phyloP scores from a whole-genome alignment of 2,888 invertebrate species.

The Crioceris asparagi region DNA sequence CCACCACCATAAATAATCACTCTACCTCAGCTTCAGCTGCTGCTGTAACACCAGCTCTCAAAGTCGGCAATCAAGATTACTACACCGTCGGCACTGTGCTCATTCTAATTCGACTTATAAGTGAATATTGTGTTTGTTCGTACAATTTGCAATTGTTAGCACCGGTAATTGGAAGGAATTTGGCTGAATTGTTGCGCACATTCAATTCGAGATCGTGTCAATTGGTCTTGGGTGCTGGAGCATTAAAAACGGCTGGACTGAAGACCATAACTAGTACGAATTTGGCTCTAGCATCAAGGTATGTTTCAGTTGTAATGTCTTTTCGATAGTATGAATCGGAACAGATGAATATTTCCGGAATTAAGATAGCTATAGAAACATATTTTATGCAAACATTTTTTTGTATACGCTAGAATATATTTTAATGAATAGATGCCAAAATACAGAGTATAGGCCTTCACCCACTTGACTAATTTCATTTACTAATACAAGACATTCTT shows the following conservation, averaged over 20 bases:
- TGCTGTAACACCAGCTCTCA: conserved; percentile 42
- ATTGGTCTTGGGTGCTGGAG: conserved; percentile 91
- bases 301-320: too few species aligned
- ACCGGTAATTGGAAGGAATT: conserved; percentile 68
- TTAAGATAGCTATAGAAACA: too few species aligned
- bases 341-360: too few species aligned
- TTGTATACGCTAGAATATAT: too few species aligned
- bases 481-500: too few species aligned
- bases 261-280: conserved; percentile 93
- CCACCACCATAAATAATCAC: not conserved
- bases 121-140: conserved; percentile 83
- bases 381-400: too few species aligned
- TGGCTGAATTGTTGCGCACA: conserved; percentile 79
- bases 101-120: conserved; percentile 77
- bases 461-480: too few species aligned
- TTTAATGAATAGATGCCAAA: too few species aligned
- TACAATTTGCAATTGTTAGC: conserved; percentile 69
- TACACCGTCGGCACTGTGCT: conserved; percentile 74
- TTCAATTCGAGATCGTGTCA: conserved; percentile 87
- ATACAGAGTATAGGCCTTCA: too few species aligned
- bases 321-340: too few species aligned
- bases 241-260: conserved; percentile 85
- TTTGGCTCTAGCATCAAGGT: conserved; percentile 74
- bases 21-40: conserved; percentile 22
- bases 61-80: conserved; percentile 46